Percentiles rank a stretch among this genome's conserved stretches.
Evolutionary conservation across 2,113 vertebrate genomes (phyloP).

Genomic region (Gopherus evgoodei): DNA sequence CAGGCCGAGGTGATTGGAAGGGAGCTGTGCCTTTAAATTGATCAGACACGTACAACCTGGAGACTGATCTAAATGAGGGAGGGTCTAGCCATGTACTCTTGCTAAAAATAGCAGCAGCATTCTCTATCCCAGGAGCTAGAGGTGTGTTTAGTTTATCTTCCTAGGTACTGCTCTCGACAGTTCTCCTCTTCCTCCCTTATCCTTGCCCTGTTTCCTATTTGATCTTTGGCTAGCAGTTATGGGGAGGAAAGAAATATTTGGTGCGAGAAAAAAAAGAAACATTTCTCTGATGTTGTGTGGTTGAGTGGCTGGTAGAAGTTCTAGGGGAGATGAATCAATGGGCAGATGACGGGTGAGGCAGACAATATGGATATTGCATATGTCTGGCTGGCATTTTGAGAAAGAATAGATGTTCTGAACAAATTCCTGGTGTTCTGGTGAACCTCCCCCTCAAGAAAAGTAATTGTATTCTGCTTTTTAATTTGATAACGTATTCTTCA

Average conservation of each 20-base stretch:
- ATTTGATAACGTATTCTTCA: neutral
- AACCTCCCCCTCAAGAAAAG: neutral
- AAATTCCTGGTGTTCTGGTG: neutral
- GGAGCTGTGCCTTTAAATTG: neutral
- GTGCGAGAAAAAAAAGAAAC: neutral
- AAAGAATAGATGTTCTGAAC: neutral
- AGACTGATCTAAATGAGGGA: fast-evolving
- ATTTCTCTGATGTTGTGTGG: neutral
- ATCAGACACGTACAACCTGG: neutral
- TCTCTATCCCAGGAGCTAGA: neutral
- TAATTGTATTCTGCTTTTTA: neutral
- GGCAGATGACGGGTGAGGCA: neutral
- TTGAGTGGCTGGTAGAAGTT: neutral
- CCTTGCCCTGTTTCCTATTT: neutral
- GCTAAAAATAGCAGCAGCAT: neutral
- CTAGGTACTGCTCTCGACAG: neutral
- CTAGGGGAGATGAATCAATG: neutral
- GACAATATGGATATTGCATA: neutral
- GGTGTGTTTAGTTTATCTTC: neutral
- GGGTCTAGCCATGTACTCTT: neutral
- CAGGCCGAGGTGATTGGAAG: neutral
- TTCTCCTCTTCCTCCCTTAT: neutral
- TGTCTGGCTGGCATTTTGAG: neutral
- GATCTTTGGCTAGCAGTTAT: neutral
- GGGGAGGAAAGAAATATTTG: neutral